Conservation (phyloP, 1,140 invertebrate genomes). For the Choristoneura fumiferana region DNA sequence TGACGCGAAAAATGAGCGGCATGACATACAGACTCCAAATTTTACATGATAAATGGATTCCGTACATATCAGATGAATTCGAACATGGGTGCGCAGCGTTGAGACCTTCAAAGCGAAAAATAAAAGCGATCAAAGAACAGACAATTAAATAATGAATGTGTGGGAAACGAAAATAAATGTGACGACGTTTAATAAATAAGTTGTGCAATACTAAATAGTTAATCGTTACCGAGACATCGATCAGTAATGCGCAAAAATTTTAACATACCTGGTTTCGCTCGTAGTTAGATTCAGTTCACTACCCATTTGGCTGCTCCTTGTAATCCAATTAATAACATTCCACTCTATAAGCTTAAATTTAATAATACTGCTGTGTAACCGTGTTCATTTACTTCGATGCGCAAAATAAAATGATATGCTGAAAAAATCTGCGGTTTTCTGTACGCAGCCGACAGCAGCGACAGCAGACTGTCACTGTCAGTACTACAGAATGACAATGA, state of each 20-base stretch:
- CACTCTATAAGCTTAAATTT: slow-evolving; percentile 3
- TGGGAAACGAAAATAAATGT: no score
- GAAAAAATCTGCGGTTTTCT: slow-evolving; percentile 12
- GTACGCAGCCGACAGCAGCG: neutral
- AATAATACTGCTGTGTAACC: slow-evolving; percentile 11
- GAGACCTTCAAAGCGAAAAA: slow-evolving; percentile 24
- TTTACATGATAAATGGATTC: slow-evolving; percentile 39
- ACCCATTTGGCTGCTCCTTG: slow-evolving; percentile 54
- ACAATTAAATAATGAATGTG: no score
- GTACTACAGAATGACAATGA: no score
- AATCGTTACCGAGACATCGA: slow-evolving; percentile 22
- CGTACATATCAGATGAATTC: slow-evolving; percentile 43
- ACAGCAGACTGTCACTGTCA: no score
- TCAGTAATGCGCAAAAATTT: slow-evolving; percentile 21
- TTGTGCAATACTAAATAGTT: slow-evolving; percentile 12
- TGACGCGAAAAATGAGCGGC: slow-evolving; percentile 49
- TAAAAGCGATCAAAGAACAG: slow-evolving; percentile 11
- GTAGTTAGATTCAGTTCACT: slow-evolving; percentile 57
- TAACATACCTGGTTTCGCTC: slow-evolving; percentile 55
- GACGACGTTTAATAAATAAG: neutral
- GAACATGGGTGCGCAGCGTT: slow-evolving; percentile 1
- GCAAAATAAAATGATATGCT: slow-evolving; percentile 14
- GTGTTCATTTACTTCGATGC: slow-evolving; percentile 7
- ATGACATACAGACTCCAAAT: slow-evolving; percentile 51
- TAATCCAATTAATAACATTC: slow-evolving; percentile 35